These are phyloP conservation scores for Hypanus sabinus DNA, from an alignment of 2,113 vertebrate genomes.

Conservation along the genomic window DNA sequence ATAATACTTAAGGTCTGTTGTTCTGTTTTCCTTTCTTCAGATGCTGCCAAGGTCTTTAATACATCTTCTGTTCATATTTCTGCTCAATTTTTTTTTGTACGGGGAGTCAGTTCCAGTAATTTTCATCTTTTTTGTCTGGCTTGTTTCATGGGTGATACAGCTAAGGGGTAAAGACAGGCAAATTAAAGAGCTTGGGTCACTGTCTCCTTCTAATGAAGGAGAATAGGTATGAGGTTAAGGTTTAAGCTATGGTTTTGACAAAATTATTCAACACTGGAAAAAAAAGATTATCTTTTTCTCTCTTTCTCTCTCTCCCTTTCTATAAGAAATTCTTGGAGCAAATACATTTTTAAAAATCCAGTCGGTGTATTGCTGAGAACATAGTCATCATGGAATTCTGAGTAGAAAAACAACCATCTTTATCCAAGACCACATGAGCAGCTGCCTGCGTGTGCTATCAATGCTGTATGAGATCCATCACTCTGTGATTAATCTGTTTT, in stretches of 20 bases:
- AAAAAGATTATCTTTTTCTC: not conserved
- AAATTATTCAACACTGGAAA: not conserved
- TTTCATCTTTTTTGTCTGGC: not conserved
- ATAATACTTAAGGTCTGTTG: no score
- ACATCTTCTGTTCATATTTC: not conserved
- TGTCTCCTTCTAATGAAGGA: not conserved
- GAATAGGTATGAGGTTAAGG: not conserved
- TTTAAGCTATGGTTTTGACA: not conserved
- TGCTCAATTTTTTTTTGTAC: not conserved
- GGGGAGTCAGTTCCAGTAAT: not conserved
- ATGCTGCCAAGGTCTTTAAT: no score
- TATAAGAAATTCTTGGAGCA: not conserved
- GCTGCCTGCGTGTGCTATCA: not conserved
- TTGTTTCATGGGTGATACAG: not conserved
- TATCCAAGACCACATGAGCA: conserved; percentile 9
- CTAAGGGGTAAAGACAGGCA: not conserved
- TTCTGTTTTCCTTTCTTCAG: no score
- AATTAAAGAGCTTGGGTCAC: not conserved
- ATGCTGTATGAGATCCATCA: not conserved
- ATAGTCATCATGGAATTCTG: conserved; percentile 13
- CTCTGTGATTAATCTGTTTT: not conserved
- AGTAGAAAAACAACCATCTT: not conserved
- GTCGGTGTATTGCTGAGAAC: not conserved
- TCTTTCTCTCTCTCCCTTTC: not conserved
- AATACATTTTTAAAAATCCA: not conserved